A percentile compares a stretch with the other conserved stretches of the same genome.
Evolutionary conservation across 2,797 vertebrate genomes (phyloP).

Genomic region (Naso thynnoides): DNA sequence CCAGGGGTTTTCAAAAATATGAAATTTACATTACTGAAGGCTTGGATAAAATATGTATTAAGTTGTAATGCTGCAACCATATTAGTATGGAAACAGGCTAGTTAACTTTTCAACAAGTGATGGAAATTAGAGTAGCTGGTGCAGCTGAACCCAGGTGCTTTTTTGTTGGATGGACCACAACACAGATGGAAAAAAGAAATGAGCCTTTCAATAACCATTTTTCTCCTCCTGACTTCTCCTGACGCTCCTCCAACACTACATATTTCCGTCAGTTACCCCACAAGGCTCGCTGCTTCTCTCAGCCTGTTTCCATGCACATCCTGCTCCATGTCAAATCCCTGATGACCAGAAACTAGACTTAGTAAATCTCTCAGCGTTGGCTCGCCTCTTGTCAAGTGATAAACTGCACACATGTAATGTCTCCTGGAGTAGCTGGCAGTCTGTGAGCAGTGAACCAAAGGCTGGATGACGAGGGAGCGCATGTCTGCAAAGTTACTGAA

Average conservation of each 20-base stretch:
- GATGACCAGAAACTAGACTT: slow-evolving; percentile 38
- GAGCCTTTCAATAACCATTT: slow-evolving; percentile 32
- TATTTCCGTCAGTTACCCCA: slow-evolving; percentile 40
- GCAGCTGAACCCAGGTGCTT: background rate
- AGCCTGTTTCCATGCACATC: slow-evolving; percentile 42
- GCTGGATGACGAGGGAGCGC: slow-evolving; percentile 44
- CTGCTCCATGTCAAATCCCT: slow-evolving; percentile 41
- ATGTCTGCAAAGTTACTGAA: slow-evolving; percentile 27
- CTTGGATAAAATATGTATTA: too few relatives aligned
- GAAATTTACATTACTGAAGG: too few relatives aligned
- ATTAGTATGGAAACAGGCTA: background rate
- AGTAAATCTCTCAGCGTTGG: slow-evolving; percentile 50
- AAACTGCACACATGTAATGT: slow-evolving; percentile 60
- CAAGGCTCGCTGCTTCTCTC: slow-evolving; percentile 5
- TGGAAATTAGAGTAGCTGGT: background rate
- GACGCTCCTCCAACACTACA: slow-evolving; percentile 25
- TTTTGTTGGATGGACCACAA: slow-evolving; percentile 18
- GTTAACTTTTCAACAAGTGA: too few relatives aligned
- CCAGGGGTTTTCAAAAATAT: too few relatives aligned
- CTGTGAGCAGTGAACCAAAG: slow-evolving; percentile 25
- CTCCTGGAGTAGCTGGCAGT: slow-evolving; percentile 57
- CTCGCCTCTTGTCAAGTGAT: slow-evolving; percentile 48
- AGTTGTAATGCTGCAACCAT: too few relatives aligned
- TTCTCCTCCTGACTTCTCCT: slow-evolving; percentile 19
- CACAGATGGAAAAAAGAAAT: slow-evolving; percentile 30